Conservation (phyloP, 2,113 vertebrate species). For the Chaetura pelagica region DNA sequence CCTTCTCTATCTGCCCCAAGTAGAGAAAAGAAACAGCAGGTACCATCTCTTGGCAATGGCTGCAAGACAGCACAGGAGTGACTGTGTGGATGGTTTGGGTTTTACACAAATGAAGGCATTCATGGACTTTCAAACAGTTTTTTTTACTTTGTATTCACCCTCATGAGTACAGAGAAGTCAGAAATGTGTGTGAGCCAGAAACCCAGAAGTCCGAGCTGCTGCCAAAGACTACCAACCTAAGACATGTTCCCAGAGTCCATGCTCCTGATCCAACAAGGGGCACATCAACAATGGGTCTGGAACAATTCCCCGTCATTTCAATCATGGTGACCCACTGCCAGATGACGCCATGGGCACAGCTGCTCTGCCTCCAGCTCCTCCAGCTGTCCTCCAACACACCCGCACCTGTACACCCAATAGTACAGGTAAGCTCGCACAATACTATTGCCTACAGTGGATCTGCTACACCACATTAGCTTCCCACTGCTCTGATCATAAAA, state of each 20-base stretch:
- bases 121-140: not conserved
- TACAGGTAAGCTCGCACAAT: not conserved
- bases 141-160: not conserved
- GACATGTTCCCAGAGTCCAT: not conserved
- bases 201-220: not conserved
- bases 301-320: not conserved
- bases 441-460: not conserved
- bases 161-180: not conserved
- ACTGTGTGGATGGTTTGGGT: rapidly evolving
- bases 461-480: not conserved
- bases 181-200: not conserved
- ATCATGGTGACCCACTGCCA: rapidly evolving
- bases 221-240: not conserved
- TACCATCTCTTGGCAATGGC: not conserved
- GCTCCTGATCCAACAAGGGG: not conserved
- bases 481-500: not conserved
- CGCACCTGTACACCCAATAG: not conserved
- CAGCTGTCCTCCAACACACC: not conserved
- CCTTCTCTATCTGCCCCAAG: not conserved
- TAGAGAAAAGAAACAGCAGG: not conserved
- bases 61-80: not conserved
- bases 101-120: not conserved
- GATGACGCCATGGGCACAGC: not conserved
- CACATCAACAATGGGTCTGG: not conserved
- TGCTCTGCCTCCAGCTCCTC: not conserved